These are phyloP conservation scores for Gasterosteus aculeatus DNA, from an alignment of 2,113 vertebrate species.

Conservation along the genomic window DNA sequence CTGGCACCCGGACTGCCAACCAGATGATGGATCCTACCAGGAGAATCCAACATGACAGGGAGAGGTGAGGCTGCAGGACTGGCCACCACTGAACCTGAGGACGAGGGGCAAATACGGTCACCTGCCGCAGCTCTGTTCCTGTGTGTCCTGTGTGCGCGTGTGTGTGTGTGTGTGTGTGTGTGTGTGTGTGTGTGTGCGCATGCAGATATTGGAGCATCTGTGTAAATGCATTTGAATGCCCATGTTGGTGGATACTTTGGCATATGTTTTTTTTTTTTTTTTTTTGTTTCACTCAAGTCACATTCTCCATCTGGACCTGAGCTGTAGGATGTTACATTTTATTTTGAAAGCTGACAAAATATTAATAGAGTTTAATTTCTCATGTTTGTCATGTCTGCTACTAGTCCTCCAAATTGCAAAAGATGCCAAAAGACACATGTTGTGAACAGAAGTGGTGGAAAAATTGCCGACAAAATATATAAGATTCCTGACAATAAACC, in stretches of 20 bases:
- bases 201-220: slow-evolving; percentile 8
- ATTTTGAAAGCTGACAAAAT: slow-evolving; percentile 74
- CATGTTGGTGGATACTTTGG: slow-evolving; percentile 59
- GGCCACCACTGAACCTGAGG: slow-evolving; percentile 75
- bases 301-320: slow-evolving; percentile 73
- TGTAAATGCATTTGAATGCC: slow-evolving; percentile 32
- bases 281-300: slow-evolving; percentile 53
- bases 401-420: slow-evolving; percentile 60
- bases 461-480: not conserved
- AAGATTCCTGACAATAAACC: not conserved
- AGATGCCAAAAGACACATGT: slow-evolving; percentile 68
- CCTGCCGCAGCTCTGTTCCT: slow-evolving; percentile 38
- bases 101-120: slow-evolving; percentile 76
- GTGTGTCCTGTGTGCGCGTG: slow-evolving; percentile 1
- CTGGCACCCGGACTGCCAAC: slow-evolving; percentile 76
- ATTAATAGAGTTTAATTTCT: slow-evolving; percentile 48
- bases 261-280: slow-evolving; percentile 40
- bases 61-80: slow-evolving; percentile 64
- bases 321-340: slow-evolving; percentile 54
- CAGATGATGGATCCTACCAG: slow-evolving; percentile 79
- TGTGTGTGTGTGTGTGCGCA: slow-evolving; percentile 7
- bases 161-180: slow-evolving; percentile 23
- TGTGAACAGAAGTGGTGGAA: slow-evolving; percentile 12
- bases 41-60: slow-evolving; percentile 73
- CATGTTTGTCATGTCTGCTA: slow-evolving; percentile 53